Conservation (phyloP, 2,888 invertebrate genomes). For the Nycteola revayana region DNA sequence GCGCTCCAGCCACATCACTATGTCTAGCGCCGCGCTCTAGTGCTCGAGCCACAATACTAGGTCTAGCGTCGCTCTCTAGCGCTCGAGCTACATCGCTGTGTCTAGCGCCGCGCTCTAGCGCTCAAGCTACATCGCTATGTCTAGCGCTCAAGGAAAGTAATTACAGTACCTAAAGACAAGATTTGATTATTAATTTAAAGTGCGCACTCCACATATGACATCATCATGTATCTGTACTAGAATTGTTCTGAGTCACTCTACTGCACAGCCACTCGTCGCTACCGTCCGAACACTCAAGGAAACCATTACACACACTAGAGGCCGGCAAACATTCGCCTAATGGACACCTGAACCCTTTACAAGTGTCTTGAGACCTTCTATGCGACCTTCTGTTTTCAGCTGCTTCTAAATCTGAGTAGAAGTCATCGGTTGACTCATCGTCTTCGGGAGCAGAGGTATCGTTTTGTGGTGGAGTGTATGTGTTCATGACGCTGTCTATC, state of each 20-base stretch:
- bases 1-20: no score
- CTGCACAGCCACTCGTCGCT: constrained; percentile 86
- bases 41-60: no score
- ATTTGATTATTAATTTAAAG: no score
- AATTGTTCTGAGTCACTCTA: constrained; percentile 43
- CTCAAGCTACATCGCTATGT: no score
- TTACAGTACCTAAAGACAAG: no score
- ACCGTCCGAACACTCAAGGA: constrained; percentile 89
- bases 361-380: constrained; percentile 66
- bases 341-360: constrained; percentile 88
- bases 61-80: no score
- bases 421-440: constrained; percentile 52
- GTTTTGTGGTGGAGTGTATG: constrained; percentile 53
- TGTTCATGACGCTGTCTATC: constrained; percentile 83
- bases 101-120: no score
- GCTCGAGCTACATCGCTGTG: no score
- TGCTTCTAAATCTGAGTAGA: constrained; percentile 65
- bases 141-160: no score
- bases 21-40: not conserved
- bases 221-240: constrained; percentile 47
- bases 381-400: constrained; percentile 63
- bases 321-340: constrained; percentile 88
- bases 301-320: constrained; percentile 88
- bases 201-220: no score
- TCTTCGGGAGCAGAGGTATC: constrained; percentile 34